Conservation (phyloP, 2,113 vertebrate genomes). For the Microcebus tavaratra region DNA sequence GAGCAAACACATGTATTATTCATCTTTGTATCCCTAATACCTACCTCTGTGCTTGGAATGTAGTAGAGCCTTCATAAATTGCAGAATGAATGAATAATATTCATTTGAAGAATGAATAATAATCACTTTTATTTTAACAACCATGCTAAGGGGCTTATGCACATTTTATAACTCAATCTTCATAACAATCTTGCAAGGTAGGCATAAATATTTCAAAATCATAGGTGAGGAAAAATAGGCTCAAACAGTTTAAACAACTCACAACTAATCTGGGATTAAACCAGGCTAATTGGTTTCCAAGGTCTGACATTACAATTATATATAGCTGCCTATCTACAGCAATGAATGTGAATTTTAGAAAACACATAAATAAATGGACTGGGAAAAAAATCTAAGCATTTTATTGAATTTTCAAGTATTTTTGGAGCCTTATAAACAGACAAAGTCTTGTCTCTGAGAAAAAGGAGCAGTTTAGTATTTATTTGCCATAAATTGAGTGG, state of each 20-base stretch:
- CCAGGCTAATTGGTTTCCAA: background rate
- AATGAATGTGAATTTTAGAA: background rate
- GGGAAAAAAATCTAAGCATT: background rate
- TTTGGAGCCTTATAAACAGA: background rate
- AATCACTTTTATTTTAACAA: conserved; percentile 40
- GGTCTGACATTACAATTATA: background rate
- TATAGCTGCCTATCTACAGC: background rate
- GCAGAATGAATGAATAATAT: conserved; percentile 60
- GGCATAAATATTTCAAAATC: background rate
- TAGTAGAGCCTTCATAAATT: conserved; percentile 47
- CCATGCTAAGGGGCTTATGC: background rate
- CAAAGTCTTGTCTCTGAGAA: conserved; percentile 23
- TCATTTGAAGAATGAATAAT: conserved; percentile 20
- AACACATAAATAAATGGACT: background rate
- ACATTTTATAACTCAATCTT: conserved; percentile 3
- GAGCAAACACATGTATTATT: background rate
- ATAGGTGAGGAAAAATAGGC: background rate
- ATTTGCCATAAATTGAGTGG: background rate
- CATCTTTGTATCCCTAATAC: conserved; percentile 2
- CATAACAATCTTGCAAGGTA: background rate
- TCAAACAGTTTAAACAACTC: background rate
- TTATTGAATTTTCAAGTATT: conserved; percentile 11
- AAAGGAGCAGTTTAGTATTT: background rate
- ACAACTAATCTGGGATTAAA: background rate
- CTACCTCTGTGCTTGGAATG: conserved; percentile 54